Percentiles rank a stretch among this genome's conserved stretches.
phyloP scores from a whole-genome alignment of 2,113 vertebrate species.

The Paraplagusia blochii region DNA sequence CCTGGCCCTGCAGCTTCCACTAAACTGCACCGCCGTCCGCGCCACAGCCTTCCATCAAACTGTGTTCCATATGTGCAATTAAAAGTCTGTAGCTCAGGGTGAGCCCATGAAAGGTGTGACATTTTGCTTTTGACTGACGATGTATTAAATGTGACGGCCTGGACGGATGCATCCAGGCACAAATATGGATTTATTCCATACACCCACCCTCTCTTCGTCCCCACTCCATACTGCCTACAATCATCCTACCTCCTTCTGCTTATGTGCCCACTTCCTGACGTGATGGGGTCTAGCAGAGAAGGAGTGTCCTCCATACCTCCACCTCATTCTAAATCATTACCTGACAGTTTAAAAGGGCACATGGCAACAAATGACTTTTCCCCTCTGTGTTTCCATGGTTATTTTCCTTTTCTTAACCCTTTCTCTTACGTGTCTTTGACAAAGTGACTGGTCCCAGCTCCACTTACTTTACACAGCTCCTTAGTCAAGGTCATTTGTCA shows the following conservation, averaged over 20 bases:
- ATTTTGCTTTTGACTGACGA: conserved; percentile 65
- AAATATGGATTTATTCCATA: conserved; percentile 62
- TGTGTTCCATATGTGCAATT: conserved; percentile 58
- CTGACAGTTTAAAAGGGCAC: conserved; percentile 74
- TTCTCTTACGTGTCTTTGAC: conserved; percentile 60
- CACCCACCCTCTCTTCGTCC: conserved; percentile 22
- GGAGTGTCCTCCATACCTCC: conserved; percentile 38
- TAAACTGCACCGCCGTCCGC: conserved; percentile 15
- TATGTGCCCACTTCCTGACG: conserved; percentile 39
- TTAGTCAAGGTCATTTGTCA: conserved; percentile 56
- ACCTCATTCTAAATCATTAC: conserved; percentile 68
- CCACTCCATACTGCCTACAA: conserved; percentile 3
- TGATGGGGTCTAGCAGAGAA: conserved; percentile 48
- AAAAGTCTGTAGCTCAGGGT: conserved; percentile 50
- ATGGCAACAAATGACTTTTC: conserved; percentile 60
- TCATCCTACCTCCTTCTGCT: conserved; percentile 24
- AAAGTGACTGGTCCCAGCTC: conserved; percentile 48
- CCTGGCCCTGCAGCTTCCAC: conserved; percentile 30
- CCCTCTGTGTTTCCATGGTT: conserved; percentile 58
- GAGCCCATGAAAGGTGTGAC: conserved; percentile 66
- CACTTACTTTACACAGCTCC: conserved; percentile 20
- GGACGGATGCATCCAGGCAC: conserved; percentile 38
- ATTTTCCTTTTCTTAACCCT: conserved; percentile 58
- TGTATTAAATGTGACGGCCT: conserved; percentile 58
- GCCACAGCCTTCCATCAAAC: conserved; percentile 36